Conservation (phyloP, 37 sponge, comb jelly and placozoan genomes). For the Chondrosia reniformis region DNA sequence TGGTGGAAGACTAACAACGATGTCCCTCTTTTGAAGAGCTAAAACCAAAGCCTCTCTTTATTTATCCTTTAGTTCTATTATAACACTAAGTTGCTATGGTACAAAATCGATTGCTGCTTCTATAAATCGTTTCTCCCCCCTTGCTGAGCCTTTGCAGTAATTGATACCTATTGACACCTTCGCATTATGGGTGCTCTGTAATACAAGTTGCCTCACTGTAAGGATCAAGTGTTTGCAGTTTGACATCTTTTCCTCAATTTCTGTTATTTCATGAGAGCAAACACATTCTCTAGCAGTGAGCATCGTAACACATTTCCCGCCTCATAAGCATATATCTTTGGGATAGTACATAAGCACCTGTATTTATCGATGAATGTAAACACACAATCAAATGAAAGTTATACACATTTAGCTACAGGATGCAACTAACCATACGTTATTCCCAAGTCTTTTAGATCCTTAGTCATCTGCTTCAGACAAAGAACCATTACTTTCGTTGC, state of each 20-base stretch:
- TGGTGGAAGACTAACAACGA: no score
- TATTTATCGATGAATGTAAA: not conserved
- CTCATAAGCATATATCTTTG: no score
- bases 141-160: no score
- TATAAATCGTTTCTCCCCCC: no score
- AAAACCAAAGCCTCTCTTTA: no score
- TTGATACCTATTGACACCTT: no score
- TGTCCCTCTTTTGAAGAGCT: no score
- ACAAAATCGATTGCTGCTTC: no score
- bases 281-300: not conserved
- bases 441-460: not conserved
- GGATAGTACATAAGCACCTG: not conserved
- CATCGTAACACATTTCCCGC: not conserved
- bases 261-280: not conserved
- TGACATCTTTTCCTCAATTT: not conserved
- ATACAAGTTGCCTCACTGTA: not conserved
- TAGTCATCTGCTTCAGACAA: not conserved
- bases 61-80: no score
- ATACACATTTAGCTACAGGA: not conserved
- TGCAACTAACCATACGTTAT: not conserved
- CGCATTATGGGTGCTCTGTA: not conserved
- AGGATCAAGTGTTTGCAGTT: not conserved
- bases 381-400: not conserved
- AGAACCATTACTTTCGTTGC: not conserved
- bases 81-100: no score